These are phyloP conservation scores for Sebastiscus albofasciatus DNA, from an alignment of 2,797 vertebrate species.

Conservation along the genomic window DNA sequence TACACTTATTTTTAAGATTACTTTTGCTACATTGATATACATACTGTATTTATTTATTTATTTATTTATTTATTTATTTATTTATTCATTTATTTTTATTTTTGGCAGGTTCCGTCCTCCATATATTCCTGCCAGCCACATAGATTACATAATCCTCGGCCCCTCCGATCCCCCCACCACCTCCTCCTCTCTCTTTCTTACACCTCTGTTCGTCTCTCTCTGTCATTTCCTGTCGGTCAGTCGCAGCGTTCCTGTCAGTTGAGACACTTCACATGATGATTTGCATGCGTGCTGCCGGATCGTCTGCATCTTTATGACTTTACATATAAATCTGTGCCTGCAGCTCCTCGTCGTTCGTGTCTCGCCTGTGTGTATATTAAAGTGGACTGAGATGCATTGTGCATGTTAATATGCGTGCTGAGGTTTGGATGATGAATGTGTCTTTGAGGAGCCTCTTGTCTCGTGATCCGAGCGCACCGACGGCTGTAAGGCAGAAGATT, in stretches of 20 bases:
- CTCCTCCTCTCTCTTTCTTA: conserved; percentile 13
- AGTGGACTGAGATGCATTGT: background rate
- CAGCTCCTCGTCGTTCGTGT: background rate
- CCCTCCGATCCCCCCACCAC: conserved; percentile 13
- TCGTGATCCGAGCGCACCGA: conserved; percentile 19
- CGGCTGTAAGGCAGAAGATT: conserved; percentile 18
- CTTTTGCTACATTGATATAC: too few relatives aligned
- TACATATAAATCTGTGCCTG: background rate
- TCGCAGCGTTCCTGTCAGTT: background rate
- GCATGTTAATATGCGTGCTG: background rate
- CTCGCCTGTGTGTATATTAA: background rate
- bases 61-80: too few relatives aligned
- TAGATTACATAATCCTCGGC: conserved; percentile 41
- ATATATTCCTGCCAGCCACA: conserved; percentile 30
- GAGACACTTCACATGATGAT: background rate
- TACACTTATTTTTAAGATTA: too few relatives aligned
- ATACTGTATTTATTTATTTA: too few relatives aligned
- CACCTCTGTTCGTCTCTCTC: conserved; percentile 13
- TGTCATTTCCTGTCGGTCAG: conserved; percentile 15
- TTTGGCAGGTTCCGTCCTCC: too few relatives aligned
- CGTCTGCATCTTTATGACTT: background rate
- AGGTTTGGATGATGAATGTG: background rate
- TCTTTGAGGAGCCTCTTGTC: conserved; percentile 31
- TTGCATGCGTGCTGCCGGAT: conserved; percentile 2
- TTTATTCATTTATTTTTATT: too few relatives aligned